A percentile compares a stretch with the other conserved stretches of the same genome.
phyloP scores from a whole-genome alignment of 1,140 invertebrate species.

The Mizuhopecten yessoensis region DNA sequence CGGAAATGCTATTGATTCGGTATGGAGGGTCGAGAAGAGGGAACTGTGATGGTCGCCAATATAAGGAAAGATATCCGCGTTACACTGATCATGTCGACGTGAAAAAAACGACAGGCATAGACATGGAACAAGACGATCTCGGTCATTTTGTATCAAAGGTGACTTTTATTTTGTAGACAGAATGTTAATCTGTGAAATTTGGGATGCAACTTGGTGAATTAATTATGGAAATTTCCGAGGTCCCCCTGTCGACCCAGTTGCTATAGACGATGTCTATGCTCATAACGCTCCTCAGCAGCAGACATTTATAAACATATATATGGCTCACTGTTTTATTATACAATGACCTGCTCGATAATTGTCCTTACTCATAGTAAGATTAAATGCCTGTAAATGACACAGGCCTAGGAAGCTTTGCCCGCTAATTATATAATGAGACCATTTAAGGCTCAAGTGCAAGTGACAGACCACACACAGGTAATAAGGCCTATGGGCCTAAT shows the following conservation, averaged over 20 bases:
- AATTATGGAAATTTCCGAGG: background rate
- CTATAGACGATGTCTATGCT: background rate
- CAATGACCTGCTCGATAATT: background rate
- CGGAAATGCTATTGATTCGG: background rate
- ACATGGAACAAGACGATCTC: background rate
- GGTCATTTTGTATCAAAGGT: background rate
- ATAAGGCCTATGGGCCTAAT: too few species aligned
- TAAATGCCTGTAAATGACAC: too few species aligned
- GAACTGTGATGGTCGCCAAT: background rate
- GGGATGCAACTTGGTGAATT: background rate
- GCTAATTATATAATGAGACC: too few species aligned
- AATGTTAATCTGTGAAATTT: background rate
- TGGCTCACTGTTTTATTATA: background rate
- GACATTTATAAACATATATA: background rate
- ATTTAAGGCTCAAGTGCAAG: too few species aligned
- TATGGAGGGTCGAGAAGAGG: conserved; percentile 1
- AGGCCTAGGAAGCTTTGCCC: too few species aligned
- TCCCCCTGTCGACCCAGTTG: background rate
- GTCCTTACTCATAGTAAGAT: background rate
- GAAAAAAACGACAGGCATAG: background rate
- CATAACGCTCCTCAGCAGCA: background rate
- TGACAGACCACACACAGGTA: too few species aligned
- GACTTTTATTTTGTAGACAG: background rate
- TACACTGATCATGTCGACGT: background rate
- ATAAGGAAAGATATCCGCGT: background rate